Evolutionary conservation across 1,140 invertebrate species (phyloP), one percentile per base, ranked within the genome.

Genomic region (Papilio polytes): DNA sequence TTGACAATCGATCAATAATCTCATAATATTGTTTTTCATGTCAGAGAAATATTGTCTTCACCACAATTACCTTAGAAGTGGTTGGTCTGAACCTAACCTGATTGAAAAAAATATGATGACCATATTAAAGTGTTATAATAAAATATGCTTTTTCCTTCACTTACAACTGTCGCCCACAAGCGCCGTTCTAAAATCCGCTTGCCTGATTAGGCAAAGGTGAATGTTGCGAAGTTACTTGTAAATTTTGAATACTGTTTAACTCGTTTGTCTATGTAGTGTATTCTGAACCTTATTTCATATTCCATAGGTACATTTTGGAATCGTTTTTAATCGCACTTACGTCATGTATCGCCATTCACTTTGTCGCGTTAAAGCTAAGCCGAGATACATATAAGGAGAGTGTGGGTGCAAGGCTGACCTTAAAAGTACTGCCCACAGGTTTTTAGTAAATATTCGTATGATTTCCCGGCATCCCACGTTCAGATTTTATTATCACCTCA

Each of bases 331-430:
- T 18, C 73, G 74, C 48, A 46, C 74, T 82, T 84, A 81, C 18
- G 82, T 72, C 83, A 78, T 86, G 78, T 41, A 82, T 80, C 18
- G n/a, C 31, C 56, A 72, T 70, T 81, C 83, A 56, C 9, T 66
- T 36, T 36, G 26, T 70, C 77, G 44, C 87, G 78, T 85, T 88
- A 90, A 86, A 89, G 89, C 86, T 90, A 90, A 90, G 87, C 83
- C 86, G 85, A 86, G 86, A 86, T 88, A 90, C 91, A 84, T 94
- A 94, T 87, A 94, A 90, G 92, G 92, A 82, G 83, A 82, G 93
- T 92, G 93, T 94, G 93, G 93, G 93, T 92, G 93, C 93, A 94
- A 94, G 93, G 93, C 88, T 94, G 92, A 94, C 92, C 92, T 94
- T 94, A 93, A 86, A 92, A 88, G 88, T 86, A 83, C 89, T 86